Evolutionary conservation across 2,797 vertebrate genomes (phyloP), one percentile per base, ranked within the genome.

Genomic region (Coccyzus lansbergi): DNA sequence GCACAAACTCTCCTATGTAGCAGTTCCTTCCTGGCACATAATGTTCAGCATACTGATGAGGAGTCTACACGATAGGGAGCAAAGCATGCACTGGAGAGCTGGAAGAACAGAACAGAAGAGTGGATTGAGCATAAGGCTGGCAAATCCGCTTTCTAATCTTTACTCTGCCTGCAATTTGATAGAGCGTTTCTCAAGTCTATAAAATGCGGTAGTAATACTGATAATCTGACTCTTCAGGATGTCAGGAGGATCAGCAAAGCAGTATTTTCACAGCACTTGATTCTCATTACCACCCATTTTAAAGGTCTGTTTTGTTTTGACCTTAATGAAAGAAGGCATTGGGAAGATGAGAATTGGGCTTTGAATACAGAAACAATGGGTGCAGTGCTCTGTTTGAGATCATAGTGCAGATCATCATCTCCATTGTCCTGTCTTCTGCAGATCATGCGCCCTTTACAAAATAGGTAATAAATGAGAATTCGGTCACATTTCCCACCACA

Each of bases 21-120:
- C 86, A 83, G 51, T 89, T 95, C 62, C 59, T 92, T 94, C 55
- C 60, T 75, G 58, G 78, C 75, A 93, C 72, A 55, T 58, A 38
- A 51, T 16, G 91, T 88, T 95, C 88, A 85, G 93, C 92, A 92
- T 93, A 88, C 94, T 96, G 92, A 94, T 96, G 92, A 96, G 93
- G 48, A 89, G 60, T 5, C 49, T 88, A 24, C 60, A 67, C 0
- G 21, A 49, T 15, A 46, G 48, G 81, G 86, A 95, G 87, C 93
- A 83, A 81, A 92, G 86, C 88, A 83, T 84, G 71, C 88, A 70
- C 78, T 87, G 67, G 52, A 85, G 78, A 77, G 53, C 59, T 84
- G 53, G 60, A 68, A 71, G 18, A 53, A 55, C 51, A 42, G 33
- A 91, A 70, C 55, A 38, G 38, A 48, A 34, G 56, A 93, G 64